Evolutionary conservation across 2,797 vertebrate genomes (phyloP).

Genomic region (Coilia nasus): DNA sequence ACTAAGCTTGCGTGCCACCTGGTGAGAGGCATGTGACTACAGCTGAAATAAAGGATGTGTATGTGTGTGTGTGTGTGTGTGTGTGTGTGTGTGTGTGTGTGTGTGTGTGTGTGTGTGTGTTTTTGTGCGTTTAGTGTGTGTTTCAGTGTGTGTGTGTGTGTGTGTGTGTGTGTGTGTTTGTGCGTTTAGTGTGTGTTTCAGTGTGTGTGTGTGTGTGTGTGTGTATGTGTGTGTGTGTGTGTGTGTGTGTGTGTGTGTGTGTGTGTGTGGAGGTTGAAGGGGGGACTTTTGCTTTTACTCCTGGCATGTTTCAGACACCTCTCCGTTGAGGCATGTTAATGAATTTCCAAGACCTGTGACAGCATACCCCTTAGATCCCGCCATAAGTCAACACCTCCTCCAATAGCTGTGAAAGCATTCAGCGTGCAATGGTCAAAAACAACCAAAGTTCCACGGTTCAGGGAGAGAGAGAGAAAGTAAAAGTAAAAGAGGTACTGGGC

Average conservation of each 20-base stretch:
- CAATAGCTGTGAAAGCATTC: slow-evolving; percentile 6
- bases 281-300: background rate
- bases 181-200: background rate
- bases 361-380: background rate
- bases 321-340: slow-evolving; percentile 56
- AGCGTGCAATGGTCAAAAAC: background rate
- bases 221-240: background rate
- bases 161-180: slow-evolving; percentile 8
- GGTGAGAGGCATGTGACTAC: slow-evolving; percentile 14
- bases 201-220: background rate
- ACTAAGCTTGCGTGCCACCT: background rate
- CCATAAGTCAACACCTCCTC: slow-evolving; percentile 10
- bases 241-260: background rate
- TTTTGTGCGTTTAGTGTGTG: no score
- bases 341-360: slow-evolving; percentile 37
- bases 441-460: background rate
- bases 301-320: slow-evolving; percentile 30
- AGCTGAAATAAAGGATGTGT: background rate
- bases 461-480: background rate
- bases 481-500: background rate
- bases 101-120: no score
- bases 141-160: background rate
- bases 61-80: no score
- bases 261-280: background rate
- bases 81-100: no score